Evolutionary conservation across 2,888 invertebrate genomes (phyloP).

Genomic region (Acanthococcus lagerstroemiae): DNA sequence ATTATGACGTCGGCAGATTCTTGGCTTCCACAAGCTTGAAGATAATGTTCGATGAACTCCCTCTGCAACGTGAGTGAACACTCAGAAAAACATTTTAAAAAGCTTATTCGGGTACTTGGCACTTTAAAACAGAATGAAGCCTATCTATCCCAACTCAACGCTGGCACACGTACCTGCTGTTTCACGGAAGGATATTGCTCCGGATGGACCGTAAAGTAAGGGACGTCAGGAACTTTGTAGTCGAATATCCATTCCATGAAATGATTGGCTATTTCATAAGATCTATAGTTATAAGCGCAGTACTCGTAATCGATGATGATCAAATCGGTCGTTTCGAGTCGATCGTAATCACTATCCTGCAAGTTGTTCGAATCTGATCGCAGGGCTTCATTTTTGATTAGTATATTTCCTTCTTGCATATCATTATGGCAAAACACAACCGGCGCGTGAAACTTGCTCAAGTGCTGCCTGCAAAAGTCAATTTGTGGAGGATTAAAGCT

Average conservation of each 20-base stretch:
- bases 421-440: slow-evolving; percentile 94
- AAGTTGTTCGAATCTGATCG: background rate
- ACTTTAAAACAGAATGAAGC: background rate
- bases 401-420: slow-evolving; percentile 76
- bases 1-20: slow-evolving; percentile 45
- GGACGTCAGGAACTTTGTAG: slow-evolving; percentile 66
- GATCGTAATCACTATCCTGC: background rate
- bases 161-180: slow-evolving; percentile 79
- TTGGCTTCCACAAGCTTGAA: slow-evolving; percentile 36
- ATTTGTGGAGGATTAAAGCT: background rate
- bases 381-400: slow-evolving; percentile 45
- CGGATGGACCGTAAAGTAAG: slow-evolving; percentile 60
- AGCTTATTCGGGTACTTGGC: no score
- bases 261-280: slow-evolving; percentile 89
- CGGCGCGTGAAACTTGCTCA: slow-evolving; percentile 52
- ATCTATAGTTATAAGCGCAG: slow-evolving; percentile 87
- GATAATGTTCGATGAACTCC: slow-evolving; percentile 43
- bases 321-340: slow-evolving; percentile 47
- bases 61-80: slow-evolving; percentile 40
- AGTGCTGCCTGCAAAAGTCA: slow-evolving; percentile 43
- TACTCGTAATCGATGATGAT: slow-evolving; percentile 89
- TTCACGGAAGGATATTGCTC: slow-evolving; percentile 63
- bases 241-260: slow-evolving; percentile 88
- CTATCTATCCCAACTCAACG: no score
- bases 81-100: background rate